Evolutionary conservation across 2,888 invertebrate species (phyloP).

Genomic region (Lepidochrysops patricia): DNA sequence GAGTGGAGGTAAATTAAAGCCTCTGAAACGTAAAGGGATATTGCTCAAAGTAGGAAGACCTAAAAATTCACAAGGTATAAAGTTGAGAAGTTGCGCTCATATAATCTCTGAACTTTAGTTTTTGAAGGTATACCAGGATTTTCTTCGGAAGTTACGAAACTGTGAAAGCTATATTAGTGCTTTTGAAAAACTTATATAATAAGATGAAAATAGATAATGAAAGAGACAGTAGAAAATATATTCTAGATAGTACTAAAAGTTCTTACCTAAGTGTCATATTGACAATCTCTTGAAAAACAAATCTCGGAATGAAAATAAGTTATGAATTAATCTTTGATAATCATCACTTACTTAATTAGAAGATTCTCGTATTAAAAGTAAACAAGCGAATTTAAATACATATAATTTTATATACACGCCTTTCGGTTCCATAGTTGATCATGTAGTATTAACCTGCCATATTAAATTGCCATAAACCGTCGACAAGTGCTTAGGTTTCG

Average conservation of each 20-base stretch:
- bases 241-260: too few relatives aligned
- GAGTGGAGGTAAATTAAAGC: conserved; percentile 13
- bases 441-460: conserved; percentile 26
- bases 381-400: neutral
- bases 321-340: too few relatives aligned
- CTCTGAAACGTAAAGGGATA: conserved; percentile 22
- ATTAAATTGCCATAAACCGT: conserved; percentile 23
- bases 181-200: neutral
- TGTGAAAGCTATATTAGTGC: neutral
- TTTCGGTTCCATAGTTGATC: conserved; percentile 21
- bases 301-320: too few relatives aligned
- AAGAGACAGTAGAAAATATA: too few relatives aligned
- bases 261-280: too few relatives aligned
- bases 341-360: too few relatives aligned
- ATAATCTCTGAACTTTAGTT: conserved; percentile 20
- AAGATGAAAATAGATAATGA: too few relatives aligned
- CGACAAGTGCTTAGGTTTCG: conserved; percentile 22
- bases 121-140: conserved; percentile 11
- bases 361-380: neutral
- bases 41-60: conserved; percentile 28
- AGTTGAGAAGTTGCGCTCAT: conserved; percentile 20
- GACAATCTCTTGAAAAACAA: too few relatives aligned
- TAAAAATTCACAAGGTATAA: conserved; percentile 28
- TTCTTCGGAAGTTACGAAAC: conserved; percentile 11
- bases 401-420: conserved; percentile 16